Evolutionary conservation across 1,140 invertebrate species (phyloP).

Genomic region (Phymastichus coffea): DNA sequence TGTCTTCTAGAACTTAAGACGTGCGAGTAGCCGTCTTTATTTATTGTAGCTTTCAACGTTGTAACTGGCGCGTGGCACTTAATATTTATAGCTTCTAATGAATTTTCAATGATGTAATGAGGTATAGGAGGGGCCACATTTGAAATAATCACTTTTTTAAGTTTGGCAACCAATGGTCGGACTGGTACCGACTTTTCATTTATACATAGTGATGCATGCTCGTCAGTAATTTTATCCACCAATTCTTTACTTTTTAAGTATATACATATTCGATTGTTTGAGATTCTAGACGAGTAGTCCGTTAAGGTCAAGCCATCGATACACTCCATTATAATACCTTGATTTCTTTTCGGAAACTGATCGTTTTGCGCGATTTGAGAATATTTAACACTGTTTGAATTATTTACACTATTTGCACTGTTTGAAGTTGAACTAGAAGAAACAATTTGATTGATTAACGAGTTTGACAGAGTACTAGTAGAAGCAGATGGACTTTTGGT

Average conservation of each 20-base stretch:
- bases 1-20: no score
- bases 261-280: no score
- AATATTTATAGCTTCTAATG: not conserved
- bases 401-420: not conserved
- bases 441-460: no score
- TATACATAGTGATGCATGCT: not conserved
- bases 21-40: constrained; percentile 1
- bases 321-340: constrained; percentile 8
- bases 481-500: no score
- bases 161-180: not conserved
- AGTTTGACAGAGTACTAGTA: no score
- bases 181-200: not conserved
- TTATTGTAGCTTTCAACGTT: not conserved
- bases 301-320: not conserved
- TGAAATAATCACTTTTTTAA: constrained; percentile 4
- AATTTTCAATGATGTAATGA: constrained; percentile 4
- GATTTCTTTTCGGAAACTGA: not conserved
- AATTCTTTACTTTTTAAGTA: no score
- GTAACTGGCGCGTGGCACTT: not conserved
- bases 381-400: not conserved
- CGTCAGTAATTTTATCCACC: not conserved
- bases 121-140: constrained; percentile 6
- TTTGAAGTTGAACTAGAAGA: no score
- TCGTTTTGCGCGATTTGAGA: not conserved
- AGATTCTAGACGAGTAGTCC: no score